A percentile compares a stretch with the other conserved stretches of the same genome.
phyloP scores from a whole-genome alignment of 2,797 vertebrate species.

The Melanotaenia trifasciata region DNA sequence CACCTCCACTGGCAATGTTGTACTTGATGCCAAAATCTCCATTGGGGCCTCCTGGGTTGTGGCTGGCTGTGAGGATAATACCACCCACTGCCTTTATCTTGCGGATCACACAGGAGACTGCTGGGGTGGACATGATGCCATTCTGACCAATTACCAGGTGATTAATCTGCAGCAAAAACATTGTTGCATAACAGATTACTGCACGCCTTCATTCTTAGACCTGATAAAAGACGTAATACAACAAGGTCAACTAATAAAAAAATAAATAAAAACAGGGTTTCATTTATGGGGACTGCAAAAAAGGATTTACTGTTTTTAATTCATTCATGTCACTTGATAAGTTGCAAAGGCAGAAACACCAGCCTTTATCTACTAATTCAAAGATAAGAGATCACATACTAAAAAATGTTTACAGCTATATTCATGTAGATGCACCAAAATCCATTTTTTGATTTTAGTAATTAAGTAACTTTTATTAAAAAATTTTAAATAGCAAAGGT shows the following conservation, averaged over 20 bases:
- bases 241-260: background rate
- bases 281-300: background rate
- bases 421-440: no score
- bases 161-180: conserved; percentile 84
- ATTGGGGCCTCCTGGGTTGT: conserved; percentile 95
- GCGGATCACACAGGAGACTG: conserved; percentile 97
- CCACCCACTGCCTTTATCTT: conserved; percentile 95
- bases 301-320: background rate
- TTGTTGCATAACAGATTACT: background rate
- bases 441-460: no score
- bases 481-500: no score
- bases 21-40: conserved; percentile 99
- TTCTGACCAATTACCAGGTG: conserved; percentile 95
- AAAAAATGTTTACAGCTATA: background rate
- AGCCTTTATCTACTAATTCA: background rate
- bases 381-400: background rate
- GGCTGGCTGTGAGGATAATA: conserved; percentile 97
- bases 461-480: no score
- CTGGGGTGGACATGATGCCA: conserved; percentile 97
- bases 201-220: background rate
- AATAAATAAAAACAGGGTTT: background rate
- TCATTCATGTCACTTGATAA: background rate
- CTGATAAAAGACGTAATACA: background rate
- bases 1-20: conserved; percentile 96
- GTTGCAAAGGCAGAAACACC: background rate